phyloP scores from a whole-genome alignment of 2,888 invertebrate species.

The Ceratothoa steindachneri region DNA sequence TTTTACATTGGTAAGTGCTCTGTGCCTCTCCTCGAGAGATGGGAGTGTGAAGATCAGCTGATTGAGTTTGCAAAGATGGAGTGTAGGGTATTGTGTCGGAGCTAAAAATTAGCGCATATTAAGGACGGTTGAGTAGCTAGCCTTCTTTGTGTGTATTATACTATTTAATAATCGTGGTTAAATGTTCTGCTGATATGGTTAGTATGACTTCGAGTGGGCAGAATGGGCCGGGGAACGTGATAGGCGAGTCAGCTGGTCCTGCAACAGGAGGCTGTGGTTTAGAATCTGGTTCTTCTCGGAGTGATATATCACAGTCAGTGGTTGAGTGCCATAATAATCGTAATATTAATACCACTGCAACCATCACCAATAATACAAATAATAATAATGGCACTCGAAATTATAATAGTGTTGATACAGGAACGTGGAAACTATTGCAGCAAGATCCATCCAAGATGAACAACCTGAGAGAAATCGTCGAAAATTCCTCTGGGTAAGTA shows the following conservation, averaged over 20 bases:
- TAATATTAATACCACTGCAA: too few relatives aligned
- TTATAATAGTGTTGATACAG: background rate
- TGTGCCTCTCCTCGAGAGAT: background rate
- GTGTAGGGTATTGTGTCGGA: background rate
- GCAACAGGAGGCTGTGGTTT: background rate
- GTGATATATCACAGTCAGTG: background rate
- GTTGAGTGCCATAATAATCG: background rate
- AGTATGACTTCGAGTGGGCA: background rate
- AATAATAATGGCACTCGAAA: background rate
- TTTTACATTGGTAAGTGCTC: background rate
- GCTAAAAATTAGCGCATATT: background rate
- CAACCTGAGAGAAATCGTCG: slow-evolving; percentile 35
- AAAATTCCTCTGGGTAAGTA: slow-evolving; percentile 28
- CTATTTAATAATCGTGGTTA: background rate
- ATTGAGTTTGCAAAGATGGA: background rate
- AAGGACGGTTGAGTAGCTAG: background rate
- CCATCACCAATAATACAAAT: too few relatives aligned
- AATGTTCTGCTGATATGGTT: background rate
- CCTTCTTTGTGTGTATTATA: too few relatives aligned
- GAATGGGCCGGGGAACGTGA: background rate
- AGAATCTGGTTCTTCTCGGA: background rate
- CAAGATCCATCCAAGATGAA: slow-evolving; percentile 30
- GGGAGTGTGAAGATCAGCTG: background rate
- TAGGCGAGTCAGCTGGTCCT: background rate
- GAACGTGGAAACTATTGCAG: slow-evolving; percentile 21